These are phyloP conservation scores for Paratrypauchen microcephalus DNA, from an alignment of 2,797 vertebrate genomes.

Conservation along the genomic window DNA sequence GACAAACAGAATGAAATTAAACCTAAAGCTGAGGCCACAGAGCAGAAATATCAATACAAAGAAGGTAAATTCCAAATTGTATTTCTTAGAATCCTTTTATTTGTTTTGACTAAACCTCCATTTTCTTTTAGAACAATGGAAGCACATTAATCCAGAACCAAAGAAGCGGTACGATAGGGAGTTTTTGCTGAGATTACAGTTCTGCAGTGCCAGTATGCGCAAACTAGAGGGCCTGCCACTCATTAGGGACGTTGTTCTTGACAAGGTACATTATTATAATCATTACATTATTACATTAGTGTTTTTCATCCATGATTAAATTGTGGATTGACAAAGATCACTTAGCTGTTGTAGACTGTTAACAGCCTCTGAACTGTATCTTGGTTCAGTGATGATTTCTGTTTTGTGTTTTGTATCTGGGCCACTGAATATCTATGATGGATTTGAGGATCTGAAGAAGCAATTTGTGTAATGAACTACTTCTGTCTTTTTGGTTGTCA, in stretches of 20 bases:
- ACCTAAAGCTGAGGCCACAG: slow-evolving; percentile 59
- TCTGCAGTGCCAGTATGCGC: slow-evolving; percentile 90
- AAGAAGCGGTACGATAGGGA: slow-evolving; percentile 94
- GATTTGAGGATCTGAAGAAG: slow-evolving; percentile 4
- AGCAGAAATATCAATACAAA: slow-evolving; percentile 94
- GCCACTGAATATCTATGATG: slow-evolving; percentile 4
- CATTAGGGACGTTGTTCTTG: slow-evolving; percentile 93
- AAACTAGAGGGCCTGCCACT: slow-evolving; percentile 93
- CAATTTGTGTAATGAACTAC: background rate
- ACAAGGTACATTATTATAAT: slow-evolving; percentile 82
- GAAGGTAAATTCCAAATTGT: slow-evolving; percentile 75
- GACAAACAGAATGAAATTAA: slow-evolving; percentile 89
- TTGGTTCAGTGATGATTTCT: background rate
- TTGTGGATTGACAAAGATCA: background rate
- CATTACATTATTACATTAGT: too few species aligned
- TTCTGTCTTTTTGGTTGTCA: background rate
- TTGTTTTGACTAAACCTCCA: background rate
- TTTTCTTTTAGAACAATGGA: slow-evolving; percentile 84
- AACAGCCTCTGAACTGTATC: background rate
- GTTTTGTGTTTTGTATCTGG: slow-evolving; percentile 1
- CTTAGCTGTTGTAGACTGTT: background rate
- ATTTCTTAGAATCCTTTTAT: background rate
- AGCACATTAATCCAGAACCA: slow-evolving; percentile 90
- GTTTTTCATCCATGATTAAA: background rate
- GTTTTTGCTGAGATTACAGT: slow-evolving; percentile 94